Evolutionary conservation across 2,113 vertebrate species (phyloP), one percentile per base, ranked within the genome.

Genomic region (Telmatochromis sp.): DNA sequence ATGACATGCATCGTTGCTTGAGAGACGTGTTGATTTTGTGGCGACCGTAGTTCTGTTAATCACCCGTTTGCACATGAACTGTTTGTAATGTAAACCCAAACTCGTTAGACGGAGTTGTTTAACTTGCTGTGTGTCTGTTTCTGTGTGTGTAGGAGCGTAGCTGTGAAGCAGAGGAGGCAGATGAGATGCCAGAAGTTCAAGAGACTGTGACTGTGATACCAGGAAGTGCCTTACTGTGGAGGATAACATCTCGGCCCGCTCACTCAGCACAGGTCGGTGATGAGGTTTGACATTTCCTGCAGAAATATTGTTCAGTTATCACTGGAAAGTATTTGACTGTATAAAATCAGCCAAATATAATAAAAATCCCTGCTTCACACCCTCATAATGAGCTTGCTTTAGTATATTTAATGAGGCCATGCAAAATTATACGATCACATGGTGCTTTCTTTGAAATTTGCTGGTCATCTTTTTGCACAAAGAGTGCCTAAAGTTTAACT

Each of bases 181-280:
- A 99, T 17, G 97, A 98, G 28, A 96, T 98, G 95, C 98, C 98
- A 10, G 97, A 97, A 35, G 87, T 96, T 60, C 97, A 98, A 89
- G 98, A 99, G 82, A 98, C 98, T 0, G 97, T 99, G 80, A 97
- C 97, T 90, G 97, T 98, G 94, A 95, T 99, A 90, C 97, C 98
- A 28, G 98, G 98, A 95, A 99, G 98, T 96, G 97, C 97, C 91
- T 97, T 99, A 51, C 96, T 99, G 82, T 99, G 98, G 98, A 98
- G 98, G 93, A 97, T 99, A 96, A 96, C 95, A 9, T 96, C 96
- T 3, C 97, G 98, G 79, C 98, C 98, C 15, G 92, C 97, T 89
- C 96, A 99, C 93, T 99, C 98, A 3, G 94, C 97, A 17, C 96
- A 98, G 97, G 98, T 99, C 60, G 42, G 13, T 14, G 4, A 42